A percentile compares a stretch with the other conserved stretches of the same genome.
These are phyloP conservation scores for Plotosus lineatus DNA, from an alignment of 2,113 vertebrate species.

Conservation along the genomic window DNA sequence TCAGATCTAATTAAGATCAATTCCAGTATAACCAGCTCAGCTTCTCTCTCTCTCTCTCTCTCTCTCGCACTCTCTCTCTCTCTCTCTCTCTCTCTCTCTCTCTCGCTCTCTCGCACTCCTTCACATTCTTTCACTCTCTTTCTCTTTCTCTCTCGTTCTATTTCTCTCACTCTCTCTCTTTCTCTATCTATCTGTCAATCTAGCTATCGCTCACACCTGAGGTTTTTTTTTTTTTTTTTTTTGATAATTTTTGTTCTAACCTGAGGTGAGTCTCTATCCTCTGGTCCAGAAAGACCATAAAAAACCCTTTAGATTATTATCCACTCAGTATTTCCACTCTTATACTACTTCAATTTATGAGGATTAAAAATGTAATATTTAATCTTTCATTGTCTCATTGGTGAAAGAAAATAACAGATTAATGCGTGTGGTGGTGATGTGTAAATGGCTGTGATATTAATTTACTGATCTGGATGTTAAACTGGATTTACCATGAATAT, in stretches of 20 bases:
- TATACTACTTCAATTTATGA: neutral
- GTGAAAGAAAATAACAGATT: neutral
- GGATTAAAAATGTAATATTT: neutral
- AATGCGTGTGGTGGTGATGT: neutral
- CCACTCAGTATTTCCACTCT: neutral
- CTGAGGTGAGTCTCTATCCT: constrained; percentile 50
- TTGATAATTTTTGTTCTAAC: constrained; percentile 68
- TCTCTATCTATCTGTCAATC: neutral
- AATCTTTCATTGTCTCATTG: neutral
- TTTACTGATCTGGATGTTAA: neutral
- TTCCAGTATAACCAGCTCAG: constrained; percentile 98
- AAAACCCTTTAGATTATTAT: neutral
- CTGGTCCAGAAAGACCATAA: neutral
- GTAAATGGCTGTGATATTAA: neutral
- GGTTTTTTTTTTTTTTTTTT: too few species aligned
- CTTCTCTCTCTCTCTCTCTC: neutral
- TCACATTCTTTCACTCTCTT: neutral
- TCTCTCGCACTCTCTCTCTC: neutral
- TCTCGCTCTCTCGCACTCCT: neutral
- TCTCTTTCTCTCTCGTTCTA: constrained; percentile 5
- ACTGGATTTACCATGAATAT: neutral
- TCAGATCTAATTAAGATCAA: constrained; percentile 99
- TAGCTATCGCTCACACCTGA: too few species aligned
- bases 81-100: constrained; percentile 8
- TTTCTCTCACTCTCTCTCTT: neutral